A percentile compares a stretch with the other conserved stretches of the same genome.
Conservation (phyloP, 2,888 invertebrate genomes). For the Drosophila greeni region DNA sequence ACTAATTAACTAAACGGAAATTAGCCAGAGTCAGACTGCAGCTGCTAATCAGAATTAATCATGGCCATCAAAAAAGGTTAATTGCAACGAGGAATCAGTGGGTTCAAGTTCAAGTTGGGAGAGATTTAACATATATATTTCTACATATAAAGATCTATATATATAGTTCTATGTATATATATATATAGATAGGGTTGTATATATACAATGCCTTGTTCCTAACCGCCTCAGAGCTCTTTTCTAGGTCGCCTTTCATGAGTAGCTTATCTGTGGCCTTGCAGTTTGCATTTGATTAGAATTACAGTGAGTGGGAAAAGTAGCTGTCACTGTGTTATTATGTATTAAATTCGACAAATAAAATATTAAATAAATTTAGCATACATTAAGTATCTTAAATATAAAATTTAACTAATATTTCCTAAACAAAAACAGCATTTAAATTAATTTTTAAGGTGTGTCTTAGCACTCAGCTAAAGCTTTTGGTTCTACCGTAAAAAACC, state of each 20-base stretch:
- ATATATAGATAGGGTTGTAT: background rate
- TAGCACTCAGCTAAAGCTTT: slow-evolving; percentile 1
- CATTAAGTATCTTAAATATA: background rate
- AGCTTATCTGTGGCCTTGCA: slow-evolving; percentile 19
- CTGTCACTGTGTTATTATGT: too few relatives aligned
- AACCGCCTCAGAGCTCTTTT: background rate
- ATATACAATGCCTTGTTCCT: background rate
- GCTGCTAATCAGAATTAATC: background rate
- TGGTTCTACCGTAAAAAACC: background rate
- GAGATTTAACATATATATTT: background rate
- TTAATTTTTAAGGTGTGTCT: background rate
- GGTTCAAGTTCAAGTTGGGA: background rate
- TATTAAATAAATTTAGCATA: background rate
- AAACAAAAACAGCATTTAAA: background rate
- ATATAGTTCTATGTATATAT: too few relatives aligned
- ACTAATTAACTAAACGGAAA: slow-evolving; percentile 5
- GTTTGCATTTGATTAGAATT: slow-evolving; percentile 5
- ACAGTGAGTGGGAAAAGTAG: background rate
- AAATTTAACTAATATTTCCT: background rate
- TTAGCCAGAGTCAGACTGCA: background rate
- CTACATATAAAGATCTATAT: too few relatives aligned
- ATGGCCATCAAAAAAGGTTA: background rate
- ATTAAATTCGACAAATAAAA: background rate
- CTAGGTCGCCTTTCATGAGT: slow-evolving; percentile 1
- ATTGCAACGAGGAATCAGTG: background rate